Conservation (phyloP, 2,113 vertebrate species). For the Castor canadensis region DNA sequence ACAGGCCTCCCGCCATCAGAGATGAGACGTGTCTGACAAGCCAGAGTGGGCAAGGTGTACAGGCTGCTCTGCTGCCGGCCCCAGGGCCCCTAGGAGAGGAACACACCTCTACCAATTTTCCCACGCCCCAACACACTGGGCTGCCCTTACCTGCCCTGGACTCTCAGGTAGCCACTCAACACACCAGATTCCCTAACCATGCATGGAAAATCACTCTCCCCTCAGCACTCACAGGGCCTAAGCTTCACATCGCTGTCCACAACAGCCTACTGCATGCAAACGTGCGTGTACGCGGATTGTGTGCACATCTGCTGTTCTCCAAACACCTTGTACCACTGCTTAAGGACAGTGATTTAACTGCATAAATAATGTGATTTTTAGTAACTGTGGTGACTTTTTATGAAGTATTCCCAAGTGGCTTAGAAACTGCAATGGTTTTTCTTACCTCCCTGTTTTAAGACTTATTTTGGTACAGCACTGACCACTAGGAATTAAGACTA, state of each 20-base stretch:
- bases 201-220: neutral
- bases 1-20: no score
- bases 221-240: neutral
- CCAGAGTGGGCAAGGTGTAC: neutral
- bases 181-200: no score
- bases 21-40: neutral
- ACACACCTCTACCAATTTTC: neutral
- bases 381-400: neutral
- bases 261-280: neutral
- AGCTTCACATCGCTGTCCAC: neutral
- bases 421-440: neutral
- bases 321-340: neutral
- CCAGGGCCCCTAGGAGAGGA: neutral
- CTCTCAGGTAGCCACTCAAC: neutral
- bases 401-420: neutral
- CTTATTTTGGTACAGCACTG: neutral
- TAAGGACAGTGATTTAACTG: neutral
- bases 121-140: rapidly evolving
- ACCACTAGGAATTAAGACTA: neutral
- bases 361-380: neutral
- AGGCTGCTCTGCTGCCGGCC: neutral
- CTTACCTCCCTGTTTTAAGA: neutral
- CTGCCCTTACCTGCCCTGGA: neutral
- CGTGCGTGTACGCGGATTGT: neutral
- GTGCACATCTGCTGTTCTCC: neutral